Percentiles rank a stretch among this genome's conserved stretches.
Conservation (phyloP, 2,888 invertebrate genomes). For the Chorisops tibialis region DNA sequence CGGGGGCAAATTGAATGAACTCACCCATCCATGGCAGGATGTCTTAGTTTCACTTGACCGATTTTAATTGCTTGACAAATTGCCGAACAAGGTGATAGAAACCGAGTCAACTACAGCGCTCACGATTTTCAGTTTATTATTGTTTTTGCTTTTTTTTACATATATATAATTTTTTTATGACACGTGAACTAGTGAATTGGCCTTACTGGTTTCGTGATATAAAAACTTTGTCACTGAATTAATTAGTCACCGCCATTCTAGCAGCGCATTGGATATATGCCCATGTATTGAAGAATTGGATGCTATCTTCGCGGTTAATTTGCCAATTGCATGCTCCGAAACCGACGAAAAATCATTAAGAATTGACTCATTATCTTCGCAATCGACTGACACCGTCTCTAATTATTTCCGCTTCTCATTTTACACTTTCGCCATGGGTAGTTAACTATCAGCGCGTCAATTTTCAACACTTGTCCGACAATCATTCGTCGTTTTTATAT, state of each 20-base stretch:
- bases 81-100: slow-evolving; percentile 4
- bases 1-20: background rate
- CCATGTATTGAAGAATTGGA: background rate
- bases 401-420: slow-evolving; percentile 24
- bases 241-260: background rate
- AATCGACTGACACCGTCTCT: slow-evolving; percentile 14
- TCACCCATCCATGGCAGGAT: slow-evolving; percentile 9
- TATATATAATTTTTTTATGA: slow-evolving; percentile 1
- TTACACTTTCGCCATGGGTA: slow-evolving; percentile 24
- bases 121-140: background rate
- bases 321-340: slow-evolving; percentile 14
- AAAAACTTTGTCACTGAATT: slow-evolving; percentile 2
- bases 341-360: slow-evolving; percentile 9
- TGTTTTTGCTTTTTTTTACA: background rate
- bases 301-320: slow-evolving; percentile 18
- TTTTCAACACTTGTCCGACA: slow-evolving; percentile 25
- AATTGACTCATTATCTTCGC: slow-evolving; percentile 18
- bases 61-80: slow-evolving; percentile 22
- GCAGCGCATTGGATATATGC: too few species aligned
- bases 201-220: background rate
- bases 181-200: background rate
- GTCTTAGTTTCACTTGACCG: slow-evolving; percentile 21
- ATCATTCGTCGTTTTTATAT: slow-evolving; percentile 15
- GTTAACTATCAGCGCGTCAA: slow-evolving; percentile 19
- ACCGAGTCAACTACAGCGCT: background rate